Conservation (phyloP, 2,888 invertebrate species). For the Romanomermis culicivorax region DNA sequence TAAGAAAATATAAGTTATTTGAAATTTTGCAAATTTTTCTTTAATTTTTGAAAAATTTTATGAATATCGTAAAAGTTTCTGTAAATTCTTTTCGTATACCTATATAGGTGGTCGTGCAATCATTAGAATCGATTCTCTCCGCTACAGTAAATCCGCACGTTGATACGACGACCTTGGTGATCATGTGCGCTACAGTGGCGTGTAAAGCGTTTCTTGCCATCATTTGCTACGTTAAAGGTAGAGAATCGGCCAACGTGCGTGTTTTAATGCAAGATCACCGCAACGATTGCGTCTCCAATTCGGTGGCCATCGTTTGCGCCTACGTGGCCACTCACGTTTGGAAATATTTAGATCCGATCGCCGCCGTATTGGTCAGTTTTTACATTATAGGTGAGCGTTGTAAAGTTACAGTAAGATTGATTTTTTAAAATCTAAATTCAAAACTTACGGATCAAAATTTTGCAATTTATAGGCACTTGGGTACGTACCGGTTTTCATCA, state of each 20-base stretch:
- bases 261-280: constrained; percentile 29
- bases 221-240: constrained; percentile 16
- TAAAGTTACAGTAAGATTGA: no score
- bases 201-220: constrained; percentile 20
- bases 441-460: no score
- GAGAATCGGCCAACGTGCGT: constrained; percentile 14
- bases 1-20: no score
- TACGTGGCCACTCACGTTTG: constrained; percentile 24
- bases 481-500: constrained; percentile 31
- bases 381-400: constrained; percentile 34
- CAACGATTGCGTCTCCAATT: constrained; percentile 35
- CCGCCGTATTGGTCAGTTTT: constrained; percentile 33
- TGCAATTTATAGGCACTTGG: constrained; percentile 25
- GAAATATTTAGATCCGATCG: constrained; percentile 33
- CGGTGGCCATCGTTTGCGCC: constrained; percentile 33
- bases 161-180: constrained; percentile 16
- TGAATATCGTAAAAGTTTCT: no score
- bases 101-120: constrained; percentile 15
- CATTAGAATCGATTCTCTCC: constrained; percentile 15
- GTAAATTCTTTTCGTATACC: background rate
- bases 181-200: constrained; percentile 23
- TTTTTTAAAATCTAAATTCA: no score
- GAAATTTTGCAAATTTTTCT: no score
- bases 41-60: no score
- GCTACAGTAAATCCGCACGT: constrained; percentile 19